Conservation (phyloP, 2,888 invertebrate species). For the Cabera pusaria region DNA sequence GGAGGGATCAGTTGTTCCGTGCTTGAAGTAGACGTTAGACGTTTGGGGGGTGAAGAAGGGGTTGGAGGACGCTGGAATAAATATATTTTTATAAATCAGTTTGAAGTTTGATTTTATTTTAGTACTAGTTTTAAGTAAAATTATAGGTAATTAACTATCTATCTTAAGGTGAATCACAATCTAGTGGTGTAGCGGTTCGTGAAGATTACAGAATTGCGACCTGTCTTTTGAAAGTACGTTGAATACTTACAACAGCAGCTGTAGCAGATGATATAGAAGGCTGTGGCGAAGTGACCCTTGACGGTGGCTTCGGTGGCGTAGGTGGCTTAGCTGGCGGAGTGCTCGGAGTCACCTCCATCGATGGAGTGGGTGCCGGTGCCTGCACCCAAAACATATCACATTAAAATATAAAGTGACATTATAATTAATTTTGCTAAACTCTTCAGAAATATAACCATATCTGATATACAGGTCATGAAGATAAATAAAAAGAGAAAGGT, state of each 20-base stretch:
- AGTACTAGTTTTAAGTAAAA: no score
- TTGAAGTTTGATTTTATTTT: no score
- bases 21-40: constrained; percentile 67
- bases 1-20: constrained; percentile 78
- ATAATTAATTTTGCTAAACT: no score
- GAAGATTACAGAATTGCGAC: no score
- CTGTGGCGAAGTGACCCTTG: constrained; percentile 44
- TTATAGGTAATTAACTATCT: no score
- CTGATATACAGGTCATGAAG: no score
- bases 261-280: constrained; percentile 41
- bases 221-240: no score
- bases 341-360: constrained; percentile 68
- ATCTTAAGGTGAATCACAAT: no score
- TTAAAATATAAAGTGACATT: no score
- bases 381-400: constrained; percentile 21
- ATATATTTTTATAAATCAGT: not conserved
- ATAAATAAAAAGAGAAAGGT: no score
- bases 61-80: constrained; percentile 32
- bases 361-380: constrained; percentile 51
- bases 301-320: constrained; percentile 36
- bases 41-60: constrained; percentile 50
- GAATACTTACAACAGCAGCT: constrained; percentile 19
- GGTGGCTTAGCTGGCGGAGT: constrained; percentile 50
- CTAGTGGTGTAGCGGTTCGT: no score
- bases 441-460: no score